These are phyloP conservation scores for Cyprinella venusta DNA, from an alignment of 2,797 vertebrate species.

Conservation along the genomic window DNA sequence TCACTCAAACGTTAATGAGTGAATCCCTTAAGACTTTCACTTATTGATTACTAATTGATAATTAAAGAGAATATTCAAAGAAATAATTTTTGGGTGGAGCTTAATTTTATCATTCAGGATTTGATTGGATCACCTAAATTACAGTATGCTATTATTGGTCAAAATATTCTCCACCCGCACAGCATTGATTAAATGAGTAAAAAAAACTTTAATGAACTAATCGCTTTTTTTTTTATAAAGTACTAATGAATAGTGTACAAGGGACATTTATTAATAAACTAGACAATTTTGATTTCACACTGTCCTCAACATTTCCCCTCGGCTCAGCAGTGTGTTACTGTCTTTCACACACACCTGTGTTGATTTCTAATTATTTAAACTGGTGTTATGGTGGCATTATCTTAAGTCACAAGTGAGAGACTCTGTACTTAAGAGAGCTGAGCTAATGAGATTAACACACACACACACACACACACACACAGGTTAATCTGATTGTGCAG, in stretches of 20 bases:
- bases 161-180: not conserved
- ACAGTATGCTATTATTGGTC: no score
- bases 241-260: not conserved
- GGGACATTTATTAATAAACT: not conserved
- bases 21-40: not conserved
- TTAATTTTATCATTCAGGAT: not conserved
- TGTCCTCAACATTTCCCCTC: not conserved
- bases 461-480: no score
- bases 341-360: slow-evolving; percentile 13
- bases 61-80: not conserved
- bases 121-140: not conserved
- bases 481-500: slow-evolving; percentile 36
- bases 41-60: not conserved
- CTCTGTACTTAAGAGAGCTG: slow-evolving; percentile 32
- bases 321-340: not conserved
- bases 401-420: slow-evolving; percentile 28
- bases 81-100: not conserved
- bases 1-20: not conserved
- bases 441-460: slow-evolving; percentile 42
- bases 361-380: slow-evolving; percentile 36
- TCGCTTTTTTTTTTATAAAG: no score
- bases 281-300: not conserved
- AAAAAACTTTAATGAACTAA: not conserved
- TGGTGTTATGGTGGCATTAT: slow-evolving; percentile 20
- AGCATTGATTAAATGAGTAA: not conserved